phyloP scores from a whole-genome alignment of 2,888 invertebrate species.

The Rotaria sp. region DNA sequence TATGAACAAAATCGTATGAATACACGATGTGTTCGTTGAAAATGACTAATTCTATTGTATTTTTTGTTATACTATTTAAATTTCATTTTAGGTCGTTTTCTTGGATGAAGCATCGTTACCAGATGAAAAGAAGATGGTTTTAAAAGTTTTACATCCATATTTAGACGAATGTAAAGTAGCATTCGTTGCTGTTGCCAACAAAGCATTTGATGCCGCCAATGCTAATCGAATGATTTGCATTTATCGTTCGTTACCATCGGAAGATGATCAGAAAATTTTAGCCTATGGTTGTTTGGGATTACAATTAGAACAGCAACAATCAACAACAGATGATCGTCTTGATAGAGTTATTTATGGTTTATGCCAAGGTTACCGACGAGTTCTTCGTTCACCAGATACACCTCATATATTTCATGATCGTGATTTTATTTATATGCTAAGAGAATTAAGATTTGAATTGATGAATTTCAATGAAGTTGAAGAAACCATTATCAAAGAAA shows the following conservation, averaged over 20 bases:
- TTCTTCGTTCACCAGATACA: neutral
- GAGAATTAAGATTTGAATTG: slow-evolving; percentile 21
- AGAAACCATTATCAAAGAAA: neutral
- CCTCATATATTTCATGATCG: slow-evolving; percentile 28
- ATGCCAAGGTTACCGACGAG: neutral
- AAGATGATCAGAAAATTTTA: slow-evolving; percentile 3
- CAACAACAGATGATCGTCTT: neutral
- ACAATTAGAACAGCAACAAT: neutral
- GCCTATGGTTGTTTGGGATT: slow-evolving; percentile 3
- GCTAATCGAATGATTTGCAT: slow-evolving; percentile 24
- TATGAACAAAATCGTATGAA: slow-evolving; percentile 22
- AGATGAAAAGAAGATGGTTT: slow-evolving; percentile 7
- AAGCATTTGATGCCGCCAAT: slow-evolving; percentile 8
- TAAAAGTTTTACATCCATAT: slow-evolving; percentile 25
- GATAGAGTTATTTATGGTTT: neutral
- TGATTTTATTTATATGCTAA: slow-evolving; percentile 28
- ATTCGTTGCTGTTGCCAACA: neutral
- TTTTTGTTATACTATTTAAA: neutral
- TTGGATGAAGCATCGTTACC: slow-evolving; percentile 6
- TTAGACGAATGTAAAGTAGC: slow-evolving; percentile 21
- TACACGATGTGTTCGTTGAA: neutral
- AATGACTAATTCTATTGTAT: neutral
- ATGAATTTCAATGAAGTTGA: neutral
- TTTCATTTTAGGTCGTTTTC: neutral
- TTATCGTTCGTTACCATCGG: slow-evolving; percentile 6